Conservation (phyloP, 1,140 invertebrate genomes). For the Dolichoris vasculosae region DNA sequence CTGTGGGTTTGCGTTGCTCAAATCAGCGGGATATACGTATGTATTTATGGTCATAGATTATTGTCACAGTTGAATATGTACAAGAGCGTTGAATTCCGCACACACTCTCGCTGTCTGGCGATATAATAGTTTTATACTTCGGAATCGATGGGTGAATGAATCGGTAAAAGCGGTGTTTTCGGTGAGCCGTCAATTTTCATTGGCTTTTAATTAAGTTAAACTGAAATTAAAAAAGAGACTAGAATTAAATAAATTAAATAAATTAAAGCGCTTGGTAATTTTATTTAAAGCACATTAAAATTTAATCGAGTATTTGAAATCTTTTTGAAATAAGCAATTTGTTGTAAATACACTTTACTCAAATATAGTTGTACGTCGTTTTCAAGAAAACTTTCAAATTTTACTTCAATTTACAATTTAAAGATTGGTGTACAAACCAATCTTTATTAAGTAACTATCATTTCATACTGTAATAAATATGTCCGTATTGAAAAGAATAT, state of each 20-base stretch:
- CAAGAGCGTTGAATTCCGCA: slow-evolving; percentile 5
- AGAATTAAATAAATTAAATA: too few relatives aligned
- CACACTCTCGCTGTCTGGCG: background rate
- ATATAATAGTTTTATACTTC: background rate
- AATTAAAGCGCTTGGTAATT: too few relatives aligned
- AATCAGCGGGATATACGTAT: background rate
- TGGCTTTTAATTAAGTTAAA: background rate
- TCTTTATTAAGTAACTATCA: background rate
- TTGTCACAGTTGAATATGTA: background rate
- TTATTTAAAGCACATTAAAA: too few relatives aligned
- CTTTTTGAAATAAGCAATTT: background rate
- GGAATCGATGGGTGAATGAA: background rate
- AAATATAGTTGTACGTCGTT: background rate
- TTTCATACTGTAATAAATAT: background rate
- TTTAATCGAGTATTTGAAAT: background rate
- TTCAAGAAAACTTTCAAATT: background rate
- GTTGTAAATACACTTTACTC: background rate
- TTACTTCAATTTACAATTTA: too few relatives aligned
- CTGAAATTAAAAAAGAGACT: background rate
- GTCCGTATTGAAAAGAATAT: background rate
- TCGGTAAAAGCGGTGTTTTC: background rate
- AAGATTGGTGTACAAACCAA: background rate
- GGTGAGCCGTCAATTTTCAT: background rate
- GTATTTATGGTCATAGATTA: slow-evolving; percentile 5
- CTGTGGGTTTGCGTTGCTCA: background rate